Percentiles rank a stretch among this genome's conserved stretches.
These are phyloP conservation scores for Eupithecia exiguata DNA, from an alignment of 2,888 invertebrate genomes.

Conservation along the genomic window DNA sequence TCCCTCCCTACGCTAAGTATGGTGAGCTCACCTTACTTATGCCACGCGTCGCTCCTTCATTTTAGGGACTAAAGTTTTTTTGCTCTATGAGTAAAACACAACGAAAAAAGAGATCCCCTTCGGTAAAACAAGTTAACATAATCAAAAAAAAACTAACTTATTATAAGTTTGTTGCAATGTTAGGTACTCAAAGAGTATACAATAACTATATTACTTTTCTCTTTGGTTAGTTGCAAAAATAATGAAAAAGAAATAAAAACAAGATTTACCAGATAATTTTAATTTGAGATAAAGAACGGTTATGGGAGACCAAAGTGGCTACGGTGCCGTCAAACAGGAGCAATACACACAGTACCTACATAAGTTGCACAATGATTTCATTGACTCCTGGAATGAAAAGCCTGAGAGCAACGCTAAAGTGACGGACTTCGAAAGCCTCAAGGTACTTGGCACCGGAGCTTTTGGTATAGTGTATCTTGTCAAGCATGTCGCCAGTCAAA, in stretches of 20 bases:
- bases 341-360: conserved; percentile 66
- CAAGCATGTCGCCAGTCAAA: conserved; percentile 83
- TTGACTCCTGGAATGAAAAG: conserved; percentile 72
- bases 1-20: too few relatives aligned
- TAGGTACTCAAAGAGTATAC: too few relatives aligned
- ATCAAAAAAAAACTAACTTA: too few relatives aligned
- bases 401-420: conserved; percentile 56
- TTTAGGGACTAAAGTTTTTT: too few relatives aligned
- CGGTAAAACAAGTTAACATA: too few relatives aligned
- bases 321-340: conserved; percentile 59
- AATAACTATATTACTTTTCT: too few relatives aligned
- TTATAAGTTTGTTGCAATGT: too few relatives aligned
- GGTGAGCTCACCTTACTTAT: too few relatives aligned
- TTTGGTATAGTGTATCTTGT: conserved; percentile 93
- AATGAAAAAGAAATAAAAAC: background rate
- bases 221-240: background rate
- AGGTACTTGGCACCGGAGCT: conserved; percentile 93
- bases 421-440: conserved; percentile 88
- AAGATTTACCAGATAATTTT: background rate
- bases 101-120: too few relatives aligned
- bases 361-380: conserved; percentile 69
- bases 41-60: too few relatives aligned
- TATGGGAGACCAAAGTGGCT: conserved; percentile 7
- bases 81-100: too few relatives aligned
- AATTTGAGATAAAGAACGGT: background rate